These are phyloP conservation scores for Nyctibius grandis DNA, from an alignment of 2,797 vertebrate genomes.

Conservation along the genomic window DNA sequence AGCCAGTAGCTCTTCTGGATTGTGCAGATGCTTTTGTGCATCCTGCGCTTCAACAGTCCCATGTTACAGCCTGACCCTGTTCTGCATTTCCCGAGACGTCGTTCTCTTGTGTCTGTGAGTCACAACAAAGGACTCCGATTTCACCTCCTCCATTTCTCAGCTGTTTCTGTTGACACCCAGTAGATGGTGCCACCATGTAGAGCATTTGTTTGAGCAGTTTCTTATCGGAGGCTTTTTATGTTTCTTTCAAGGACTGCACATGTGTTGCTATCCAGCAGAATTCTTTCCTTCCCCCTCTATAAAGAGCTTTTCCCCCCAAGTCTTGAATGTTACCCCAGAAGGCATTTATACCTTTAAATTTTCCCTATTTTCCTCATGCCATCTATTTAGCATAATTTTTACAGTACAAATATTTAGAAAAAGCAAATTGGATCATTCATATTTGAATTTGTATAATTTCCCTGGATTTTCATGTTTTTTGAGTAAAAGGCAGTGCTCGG, in stretches of 20 bases:
- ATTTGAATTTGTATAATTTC: rapidly evolving
- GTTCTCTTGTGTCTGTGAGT: not conserved
- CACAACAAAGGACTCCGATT: rapidly evolving
- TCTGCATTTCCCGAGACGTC: not conserved
- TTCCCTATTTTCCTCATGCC: not conserved
- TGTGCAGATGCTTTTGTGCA: not conserved
- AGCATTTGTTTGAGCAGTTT: rapidly evolving
- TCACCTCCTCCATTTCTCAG: not conserved
- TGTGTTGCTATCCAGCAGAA: not conserved
- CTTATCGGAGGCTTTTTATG: not conserved
- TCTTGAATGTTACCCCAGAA: not conserved
- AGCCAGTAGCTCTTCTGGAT: not conserved
- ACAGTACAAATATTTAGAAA: not conserved
- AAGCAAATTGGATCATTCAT: rapidly evolving
- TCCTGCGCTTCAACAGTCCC: rapidly evolving
- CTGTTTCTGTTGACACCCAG: not conserved
- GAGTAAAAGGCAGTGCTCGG: not conserved
- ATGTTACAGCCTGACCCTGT: rapidly evolving
- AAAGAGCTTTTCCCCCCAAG: rapidly evolving
- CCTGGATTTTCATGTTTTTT: not conserved
- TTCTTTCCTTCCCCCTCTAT: not conserved
- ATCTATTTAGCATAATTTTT: not conserved
- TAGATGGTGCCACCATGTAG: conserved; percentile 21
- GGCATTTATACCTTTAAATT: not conserved
- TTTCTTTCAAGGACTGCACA: not conserved